Base-by-base conservation (phyloP, 1,140 invertebrate species). In the Lucilia cuprina region DNA sequence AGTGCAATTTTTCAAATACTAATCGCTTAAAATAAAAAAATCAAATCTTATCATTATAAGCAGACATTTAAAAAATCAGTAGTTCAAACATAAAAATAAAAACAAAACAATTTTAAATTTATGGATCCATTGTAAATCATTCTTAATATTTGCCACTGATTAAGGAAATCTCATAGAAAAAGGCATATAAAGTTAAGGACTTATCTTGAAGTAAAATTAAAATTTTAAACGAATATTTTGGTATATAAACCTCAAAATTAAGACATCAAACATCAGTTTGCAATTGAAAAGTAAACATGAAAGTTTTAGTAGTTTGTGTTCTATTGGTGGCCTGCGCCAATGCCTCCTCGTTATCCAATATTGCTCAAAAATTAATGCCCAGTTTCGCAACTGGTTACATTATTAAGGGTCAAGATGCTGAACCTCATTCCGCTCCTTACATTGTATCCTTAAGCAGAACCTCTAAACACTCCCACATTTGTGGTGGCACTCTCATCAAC, bases 351-450 rank as follows among this genome's bases (percentile, higher is more conserved):
- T 34, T 88, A 19, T n/a, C 83, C 25, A 84, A 88, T 12, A 82
- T 84, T 5, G 25, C 86, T 74, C 70, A 84, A 82, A 86, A 89
- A 41, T 7, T 90, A 0, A 77, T 88, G 2, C 88, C 89, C 74
- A 88, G 89, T 75, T 89, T 90, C 8, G 85, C 89, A 25, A 87
- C 88, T 9, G 85, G 90, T 50, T 86, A 89, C 84, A 87, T 90
- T 34, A 90, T 91, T 85, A 91, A 91, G 78, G 91, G 91, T 50
- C 86, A 88, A 8, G 87, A 89, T n/a, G 91, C 91, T 5, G 86
- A 84, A 0, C 86, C 87, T 5, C 89, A 91, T 49, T 49, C 85
- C 1, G 91, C 91, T 7, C 90, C 90, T 19, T 91, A 89, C 85
- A 91, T 91, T 50, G 89, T 91, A 2, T 91, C 90, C 5, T 55